Conservation (phyloP, 2,888 invertebrate genomes). For the Metellina segmentata region DNA sequence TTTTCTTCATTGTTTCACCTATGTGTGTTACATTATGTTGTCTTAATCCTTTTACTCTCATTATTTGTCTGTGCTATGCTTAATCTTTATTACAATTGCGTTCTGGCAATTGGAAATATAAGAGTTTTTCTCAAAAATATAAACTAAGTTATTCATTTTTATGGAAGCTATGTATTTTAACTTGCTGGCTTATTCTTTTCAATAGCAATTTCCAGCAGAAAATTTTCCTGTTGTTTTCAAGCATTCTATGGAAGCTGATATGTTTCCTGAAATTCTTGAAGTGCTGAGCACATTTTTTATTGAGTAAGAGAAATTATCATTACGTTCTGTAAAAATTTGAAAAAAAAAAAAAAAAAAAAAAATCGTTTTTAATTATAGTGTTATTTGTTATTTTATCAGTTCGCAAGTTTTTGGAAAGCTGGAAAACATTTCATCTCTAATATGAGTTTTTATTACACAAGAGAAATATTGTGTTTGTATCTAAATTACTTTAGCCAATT, state of each 20-base stretch:
- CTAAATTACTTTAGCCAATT: too few species aligned
- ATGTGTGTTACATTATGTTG: too few species aligned
- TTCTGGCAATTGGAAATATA: not conserved
- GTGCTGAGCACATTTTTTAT: slow-evolving; percentile 50
- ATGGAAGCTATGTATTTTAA: not conserved
- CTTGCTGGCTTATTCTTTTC: slow-evolving; percentile 7
- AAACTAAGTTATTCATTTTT: not conserved
- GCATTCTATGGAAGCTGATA: slow-evolving; percentile 69
- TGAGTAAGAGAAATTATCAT: slow-evolving; percentile 51
- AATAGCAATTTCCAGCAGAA: slow-evolving; percentile 70
- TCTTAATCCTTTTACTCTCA: too few species aligned
- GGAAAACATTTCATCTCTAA: too few species aligned
- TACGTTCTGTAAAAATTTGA: not conserved
- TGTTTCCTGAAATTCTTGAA: slow-evolving; percentile 70
- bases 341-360: not conserved
- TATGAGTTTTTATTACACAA: too few species aligned
- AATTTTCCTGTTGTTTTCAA: slow-evolving; percentile 69
- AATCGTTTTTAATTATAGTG: not conserved
- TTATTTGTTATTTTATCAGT: not conserved
- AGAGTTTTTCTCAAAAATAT: not conserved
- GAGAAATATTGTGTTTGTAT: too few species aligned
- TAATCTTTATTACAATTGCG: too few species aligned
- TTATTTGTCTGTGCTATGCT: too few species aligned
- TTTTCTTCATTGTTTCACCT: too few species aligned
- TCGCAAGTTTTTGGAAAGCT: not conserved